Evolutionary conservation across 2,113 vertebrate genomes (phyloP).

Genomic region (Mormyrus lacerda): DNA sequence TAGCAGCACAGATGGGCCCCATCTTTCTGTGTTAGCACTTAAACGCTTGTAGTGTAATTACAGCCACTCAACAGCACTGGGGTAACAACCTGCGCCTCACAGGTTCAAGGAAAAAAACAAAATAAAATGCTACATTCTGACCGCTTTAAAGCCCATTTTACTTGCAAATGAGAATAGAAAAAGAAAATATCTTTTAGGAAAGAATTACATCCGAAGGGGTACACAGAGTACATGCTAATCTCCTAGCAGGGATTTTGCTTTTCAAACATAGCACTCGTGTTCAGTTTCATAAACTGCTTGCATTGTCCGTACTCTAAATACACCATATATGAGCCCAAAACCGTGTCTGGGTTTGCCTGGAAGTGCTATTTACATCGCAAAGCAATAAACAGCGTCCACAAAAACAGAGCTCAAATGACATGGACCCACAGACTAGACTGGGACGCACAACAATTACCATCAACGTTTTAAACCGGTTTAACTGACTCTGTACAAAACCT

Average conservation of each 20-base stretch:
- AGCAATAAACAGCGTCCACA: not conserved
- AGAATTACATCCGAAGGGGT: not conserved
- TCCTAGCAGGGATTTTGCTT: not conserved
- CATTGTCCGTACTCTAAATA: not conserved
- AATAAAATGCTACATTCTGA: not conserved
- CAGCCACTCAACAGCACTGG: not conserved
- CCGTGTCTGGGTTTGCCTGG: not conserved
- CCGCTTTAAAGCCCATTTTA: not conserved
- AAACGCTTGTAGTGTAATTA: not conserved
- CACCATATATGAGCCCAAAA: not conserved
- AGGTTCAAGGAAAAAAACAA: not conserved
- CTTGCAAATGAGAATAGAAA: not conserved
- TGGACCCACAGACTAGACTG: not conserved
- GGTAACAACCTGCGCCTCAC: not conserved
- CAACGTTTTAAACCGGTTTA: not conserved
- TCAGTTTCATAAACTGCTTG: not conserved
- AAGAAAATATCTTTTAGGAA: not conserved
- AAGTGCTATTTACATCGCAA: not conserved
- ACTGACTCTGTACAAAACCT: not conserved
- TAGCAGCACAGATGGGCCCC: not conserved
- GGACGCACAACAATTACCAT: not conserved
- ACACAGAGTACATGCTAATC: not conserved
- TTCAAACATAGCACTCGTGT: not conserved
- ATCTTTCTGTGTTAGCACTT: not conserved
- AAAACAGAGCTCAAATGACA: not conserved